phyloP scores from a whole-genome alignment of 2,888 invertebrate species.

The Timema cristinae region DNA sequence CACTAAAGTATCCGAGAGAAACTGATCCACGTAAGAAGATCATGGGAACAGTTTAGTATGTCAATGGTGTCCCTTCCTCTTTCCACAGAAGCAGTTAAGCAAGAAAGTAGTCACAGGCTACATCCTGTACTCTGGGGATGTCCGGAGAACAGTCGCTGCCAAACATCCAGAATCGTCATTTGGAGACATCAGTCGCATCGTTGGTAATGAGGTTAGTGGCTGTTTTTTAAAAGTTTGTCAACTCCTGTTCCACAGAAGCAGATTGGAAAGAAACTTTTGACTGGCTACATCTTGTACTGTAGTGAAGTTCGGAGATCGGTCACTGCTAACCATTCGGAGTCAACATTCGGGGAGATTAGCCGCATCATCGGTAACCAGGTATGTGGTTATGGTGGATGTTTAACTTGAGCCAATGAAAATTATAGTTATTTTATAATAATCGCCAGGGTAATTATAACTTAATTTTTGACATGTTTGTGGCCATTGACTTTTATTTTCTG shows the following conservation, averaged over 20 bases:
- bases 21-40: no score
- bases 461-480: no score
- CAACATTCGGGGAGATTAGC: constrained; percentile 84
- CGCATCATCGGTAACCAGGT: constrained; percentile 69
- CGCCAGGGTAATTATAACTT: no score
- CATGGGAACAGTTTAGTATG: no score
- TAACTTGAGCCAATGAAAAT: no score
- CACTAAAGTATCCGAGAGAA: no score
- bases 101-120: constrained; percentile 93
- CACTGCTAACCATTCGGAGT: constrained; percentile 89
- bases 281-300: constrained; percentile 97
- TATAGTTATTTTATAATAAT: no score
- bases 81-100: constrained; percentile 9
- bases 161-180: constrained; percentile 94
- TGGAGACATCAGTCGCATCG: constrained; percentile 74
- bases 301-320: constrained; percentile 92
- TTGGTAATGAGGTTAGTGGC: constrained; percentile 61
- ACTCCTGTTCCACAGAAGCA: no score
- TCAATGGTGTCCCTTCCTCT: no score
- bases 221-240: no score
- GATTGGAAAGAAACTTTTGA: constrained; percentile 76
- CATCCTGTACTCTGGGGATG: constrained; percentile 96
- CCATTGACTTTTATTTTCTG: no score
- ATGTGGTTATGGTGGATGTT: constrained; percentile 32
- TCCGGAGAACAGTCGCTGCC: constrained; percentile 85